Base-by-base conservation (phyloP, 1,140 invertebrate genomes). In the Apocrypta bakeri region DNA sequence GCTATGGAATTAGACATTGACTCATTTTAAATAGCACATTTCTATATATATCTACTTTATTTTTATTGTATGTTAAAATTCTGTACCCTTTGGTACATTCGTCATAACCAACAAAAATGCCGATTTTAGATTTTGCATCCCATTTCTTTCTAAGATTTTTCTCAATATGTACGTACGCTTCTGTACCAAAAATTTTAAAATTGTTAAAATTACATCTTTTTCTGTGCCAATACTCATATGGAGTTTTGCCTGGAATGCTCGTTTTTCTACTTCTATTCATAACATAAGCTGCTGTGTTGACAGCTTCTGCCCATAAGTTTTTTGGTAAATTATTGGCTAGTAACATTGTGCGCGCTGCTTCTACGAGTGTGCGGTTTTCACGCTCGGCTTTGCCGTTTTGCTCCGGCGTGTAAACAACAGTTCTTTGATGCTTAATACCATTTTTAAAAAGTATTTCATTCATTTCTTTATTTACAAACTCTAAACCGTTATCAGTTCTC, bases 351-450 rank as follows among this genome's bases (percentile, higher is more conserved):
- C 85, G 76, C 12, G 86, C 87, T n/a, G 75, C 74, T 80, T 91
- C 89, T 21, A 88, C 82, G 0, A 90, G 14, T n/a, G 87, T 89
- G n/a, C 88, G 64, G 77, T 90, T 91, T 40, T 86, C 85, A 64
- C 88, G 61, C 73, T 92, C 90, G 29, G 86, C 86, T 14, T 79
- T 73, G 0, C 88, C 88, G 80, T 91, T 91, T 78, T 87, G 83
- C 79, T 91, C 81, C 4, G 87, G 87, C 6, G 88, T 77, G 76
- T 91, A 88, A 63, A 48, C 31, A 48, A 73, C 64, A 2, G 75
- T 27, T 21, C 64, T 25, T 63, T 77, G 80, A 79, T 77, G 85
- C 77, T n/a, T 87, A 86, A 73, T 86, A 21, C 68, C 83, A 21
- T 77, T 40, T 63, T 42, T 11, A n/a, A 61, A 48, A 21, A 74